Base-by-base conservation (phyloP, 1,140 invertebrate species). In the Riptortus pedestris region DNA sequence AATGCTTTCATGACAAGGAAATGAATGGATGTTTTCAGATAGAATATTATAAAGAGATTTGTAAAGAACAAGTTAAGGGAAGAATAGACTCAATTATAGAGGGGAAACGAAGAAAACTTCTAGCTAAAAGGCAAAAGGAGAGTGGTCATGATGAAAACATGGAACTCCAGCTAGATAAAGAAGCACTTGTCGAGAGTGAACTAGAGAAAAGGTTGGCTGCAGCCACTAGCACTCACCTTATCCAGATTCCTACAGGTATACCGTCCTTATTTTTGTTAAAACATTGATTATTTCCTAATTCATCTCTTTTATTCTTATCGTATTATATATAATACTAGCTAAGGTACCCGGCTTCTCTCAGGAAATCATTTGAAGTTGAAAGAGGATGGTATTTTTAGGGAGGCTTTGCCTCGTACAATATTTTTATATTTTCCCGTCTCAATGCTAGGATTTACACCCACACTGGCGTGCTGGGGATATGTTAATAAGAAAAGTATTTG, bases 91-190 rank as follows among this genome's bases (percentile, higher is more conserved):
- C 77, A 71, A 86, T 87, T 63, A 71, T 85, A 2, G 79, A 80
- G 64, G 85, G 85, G 1, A 86, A 86, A 65, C 79, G 76, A 66
- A 78, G 80, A 60, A 86, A 86, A 73, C 69, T 79, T 24, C 20
- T 55, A 22, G 12, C 20, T 2, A 55, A 5, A 55, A 12, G 2
- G 22, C 26, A 1, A 55, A 55, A 55, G 2, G 14, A 12, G 28
- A 57, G 77, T 9, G 72, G 70, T 33, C n/a, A n/a, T n/a, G n/a
- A n/a, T n/a, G 67, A 67, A 14, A 77, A 78, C 29, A 60, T 12
- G 24, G 65, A 77, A 73, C 51, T 69, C 72, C 48, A 43, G 69
- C 58, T 69, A 26, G 65, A 69, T 22, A 65, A 62, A 65, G 69
- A 70, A 48, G 62, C 47, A 22, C 65, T 70, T 33, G 62, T 69